Base-by-base conservation (phyloP, 53 echinoderm and acorn worm species). In the Antedon mediterranea region DNA sequence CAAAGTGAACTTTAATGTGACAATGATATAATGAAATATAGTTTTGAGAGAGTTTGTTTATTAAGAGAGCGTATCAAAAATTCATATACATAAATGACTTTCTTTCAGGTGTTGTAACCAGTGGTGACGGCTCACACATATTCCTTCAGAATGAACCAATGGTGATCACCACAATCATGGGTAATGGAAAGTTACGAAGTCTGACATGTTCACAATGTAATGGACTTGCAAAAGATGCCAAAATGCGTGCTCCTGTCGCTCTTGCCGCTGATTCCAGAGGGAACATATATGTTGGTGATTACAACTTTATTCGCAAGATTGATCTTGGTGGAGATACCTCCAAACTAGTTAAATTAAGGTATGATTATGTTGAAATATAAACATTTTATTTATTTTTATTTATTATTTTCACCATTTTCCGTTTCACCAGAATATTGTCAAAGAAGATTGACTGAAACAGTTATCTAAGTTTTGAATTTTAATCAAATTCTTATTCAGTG, bases 161-260 rank as follows among this genome's bases (percentile, higher is more conserved):
- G 23, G 43, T 78, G 28, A 93, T 98, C 79, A 84, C 84, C n/a
- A 88, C 98, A 43, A 82, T 98, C 78, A 87, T 98, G 81, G 98
- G 98, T 27, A 93, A 90, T 33, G 98, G 98, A 7, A 84, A 84
- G 30, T 88, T 78, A 74, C 88, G 98, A 1, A 88, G 37, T 32
- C 34, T 71, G 0, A 87, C 88, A 80, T 92, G 92, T 77, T 43
- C 77, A 9, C 88, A 90, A 78, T 92, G 92, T 57, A 85, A 88
- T 31, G 98, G 98, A 42, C 82, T 73, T 73, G 98, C 98, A 32
- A 88, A 86, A 77, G 88, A 89, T 31, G 86, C 79, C n/a, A 87
- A 90, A 7, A 87, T 98, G 77, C 85, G 92, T 18, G 92, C 98
- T 75, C 98, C 98, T 11, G 88, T 88, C 28, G 92, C 98, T 1